Percentiles rank a stretch among this genome's conserved stretches.
phyloP scores from a whole-genome alignment of 2,797 vertebrate species.

The Notolabrus celidotus region DNA sequence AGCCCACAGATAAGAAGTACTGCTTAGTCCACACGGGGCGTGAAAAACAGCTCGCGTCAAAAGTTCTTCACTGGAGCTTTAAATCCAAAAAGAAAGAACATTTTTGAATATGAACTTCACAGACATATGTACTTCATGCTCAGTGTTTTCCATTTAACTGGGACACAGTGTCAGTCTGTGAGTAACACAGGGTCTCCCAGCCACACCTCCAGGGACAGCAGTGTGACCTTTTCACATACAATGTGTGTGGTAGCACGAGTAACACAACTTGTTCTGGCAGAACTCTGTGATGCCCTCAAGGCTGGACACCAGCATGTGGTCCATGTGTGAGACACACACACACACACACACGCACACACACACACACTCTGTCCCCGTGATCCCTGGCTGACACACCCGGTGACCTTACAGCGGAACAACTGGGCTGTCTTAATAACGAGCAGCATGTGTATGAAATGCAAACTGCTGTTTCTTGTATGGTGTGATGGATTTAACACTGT shows the following conservation, averaged over 20 bases:
- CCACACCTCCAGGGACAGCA: conserved; percentile 63
- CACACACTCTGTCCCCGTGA: conserved; percentile 41
- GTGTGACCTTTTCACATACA: conserved; percentile 73
- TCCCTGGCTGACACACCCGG: conserved; percentile 53
- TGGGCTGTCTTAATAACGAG: conserved; percentile 19
- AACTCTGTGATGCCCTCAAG: conserved; percentile 67
- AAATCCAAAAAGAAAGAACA: no score
- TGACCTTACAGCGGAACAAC: conserved; percentile 51
- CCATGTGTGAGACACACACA: conserved; percentile 43
- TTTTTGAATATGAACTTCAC: not conserved
- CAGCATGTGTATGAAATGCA: conserved; percentile 22
- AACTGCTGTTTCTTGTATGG: conserved; percentile 27
- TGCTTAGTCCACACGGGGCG: no score
- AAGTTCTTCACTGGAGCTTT: no score
- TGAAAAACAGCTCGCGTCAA: no score
- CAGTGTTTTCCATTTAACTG: conserved; percentile 19
- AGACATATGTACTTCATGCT: not conserved
- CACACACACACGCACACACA: conserved; percentile 7
- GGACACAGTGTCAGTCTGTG: conserved; percentile 45
- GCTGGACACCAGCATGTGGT: conserved; percentile 69
- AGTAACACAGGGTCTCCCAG: conserved; percentile 54
- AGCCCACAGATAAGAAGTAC: no score
- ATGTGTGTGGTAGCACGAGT: conserved; percentile 66
- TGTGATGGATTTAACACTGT: conserved; percentile 32
- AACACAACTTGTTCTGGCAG: conserved; percentile 73